These are phyloP conservation scores for Leptinotarsa defecta DNA, from an alignment of 1,140 invertebrate species.

Conservation along the genomic window DNA sequence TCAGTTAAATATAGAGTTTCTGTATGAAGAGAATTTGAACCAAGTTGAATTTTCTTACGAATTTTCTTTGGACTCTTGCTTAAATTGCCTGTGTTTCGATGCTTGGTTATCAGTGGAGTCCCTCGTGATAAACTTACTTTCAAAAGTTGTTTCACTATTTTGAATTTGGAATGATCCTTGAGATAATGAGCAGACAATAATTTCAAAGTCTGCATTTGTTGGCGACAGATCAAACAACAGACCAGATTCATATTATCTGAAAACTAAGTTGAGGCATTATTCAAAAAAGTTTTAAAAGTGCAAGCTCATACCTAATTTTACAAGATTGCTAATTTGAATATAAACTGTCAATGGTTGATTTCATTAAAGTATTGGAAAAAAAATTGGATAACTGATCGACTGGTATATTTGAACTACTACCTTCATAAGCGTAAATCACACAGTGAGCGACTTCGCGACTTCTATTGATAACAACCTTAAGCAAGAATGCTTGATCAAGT, in stretches of 20 bases:
- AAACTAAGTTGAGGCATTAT: background rate
- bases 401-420: no score
- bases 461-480: no score
- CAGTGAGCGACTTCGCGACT: no score
- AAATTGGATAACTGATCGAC: no score
- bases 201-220: slow-evolving; percentile 25
- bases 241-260: slow-evolving; percentile 25
- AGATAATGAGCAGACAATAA: slow-evolving; percentile 33
- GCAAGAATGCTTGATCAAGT: no score
- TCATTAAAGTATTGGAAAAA: no score
- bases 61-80: slow-evolving; percentile 13
- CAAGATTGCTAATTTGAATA: no score
- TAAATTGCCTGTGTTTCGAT: background rate
- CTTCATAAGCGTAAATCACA: no score
- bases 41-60: slow-evolving; percentile 19
- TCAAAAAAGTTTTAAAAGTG: no score
- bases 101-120: background rate
- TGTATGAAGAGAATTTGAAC: slow-evolving; percentile 15
- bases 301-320: no score
- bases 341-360: no score
- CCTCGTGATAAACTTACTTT: slow-evolving; percentile 24
- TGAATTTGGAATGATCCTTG: slow-evolving; percentile 32
- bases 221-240: slow-evolving; percentile 31
- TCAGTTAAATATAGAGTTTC: slow-evolving; percentile 38
- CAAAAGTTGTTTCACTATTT: slow-evolving; percentile 34